phyloP scores from a whole-genome alignment of 2,113 vertebrate species.

The Propithecus coquereli region DNA sequence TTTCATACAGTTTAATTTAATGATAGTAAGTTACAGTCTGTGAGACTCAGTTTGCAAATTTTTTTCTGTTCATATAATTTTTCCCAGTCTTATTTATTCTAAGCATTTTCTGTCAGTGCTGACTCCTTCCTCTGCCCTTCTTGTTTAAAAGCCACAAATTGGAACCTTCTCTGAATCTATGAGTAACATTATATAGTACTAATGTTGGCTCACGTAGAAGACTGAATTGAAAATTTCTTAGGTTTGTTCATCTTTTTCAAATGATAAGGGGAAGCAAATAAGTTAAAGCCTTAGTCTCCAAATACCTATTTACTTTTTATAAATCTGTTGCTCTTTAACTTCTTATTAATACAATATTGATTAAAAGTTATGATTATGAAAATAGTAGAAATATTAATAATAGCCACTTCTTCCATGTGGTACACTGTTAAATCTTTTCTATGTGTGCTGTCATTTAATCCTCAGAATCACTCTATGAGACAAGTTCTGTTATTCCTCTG shows the following conservation, averaged over 20 bases:
- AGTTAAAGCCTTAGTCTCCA: not conserved
- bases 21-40: not conserved
- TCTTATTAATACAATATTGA: not conserved
- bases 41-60: not conserved
- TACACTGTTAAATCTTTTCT: not conserved
- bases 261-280: not conserved
- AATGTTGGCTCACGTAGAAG: not conserved
- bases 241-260: constrained; percentile 1
- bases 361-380: not conserved
- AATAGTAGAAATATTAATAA: not conserved
- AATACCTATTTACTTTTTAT: not conserved
- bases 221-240: not conserved
- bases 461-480: not conserved
- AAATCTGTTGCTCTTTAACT: not conserved
- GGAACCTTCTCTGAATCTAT: not conserved
- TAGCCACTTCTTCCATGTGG: not conserved
- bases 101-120: not conserved
- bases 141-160: not conserved
- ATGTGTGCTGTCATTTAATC: not conserved
- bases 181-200: not conserved
- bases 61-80: not conserved
- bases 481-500: not conserved
- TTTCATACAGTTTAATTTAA: not conserved
- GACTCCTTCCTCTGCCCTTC: not conserved
- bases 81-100: not conserved